Base-by-base conservation (phyloP, 92 coral and sea anemone species). In the Epizoanthus rinbou region DNA sequence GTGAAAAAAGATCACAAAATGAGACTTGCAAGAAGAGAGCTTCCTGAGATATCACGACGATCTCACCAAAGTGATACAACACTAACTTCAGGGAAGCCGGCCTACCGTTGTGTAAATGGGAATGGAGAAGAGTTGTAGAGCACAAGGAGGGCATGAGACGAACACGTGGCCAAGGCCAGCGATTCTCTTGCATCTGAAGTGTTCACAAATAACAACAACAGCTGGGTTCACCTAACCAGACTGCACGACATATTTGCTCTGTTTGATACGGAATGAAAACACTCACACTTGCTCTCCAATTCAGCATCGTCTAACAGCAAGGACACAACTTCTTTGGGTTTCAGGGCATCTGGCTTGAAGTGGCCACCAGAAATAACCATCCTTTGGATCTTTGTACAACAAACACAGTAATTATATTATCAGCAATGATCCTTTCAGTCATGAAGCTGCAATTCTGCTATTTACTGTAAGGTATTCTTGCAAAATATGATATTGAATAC, bases 361-460 rank as follows among this genome's bases (percentile, higher is more conserved):
- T 97, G 94, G 15, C 99, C 99, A 17, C 99, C 99, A 21, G 99
- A 97, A 57, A 97, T 97, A 54, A 97, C 99, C 99, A 97, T 97
- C 84, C 91, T 90, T 73, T 97, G 99, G 85, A 97, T 97, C 99
- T 95, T 82, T 75, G 41, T n/a, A 56, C 25, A 21, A n/a, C 15
- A 56, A 31, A 39, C 18, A 56, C 45, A n/a, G 8, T 11, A 54
- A 6, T 28, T 41, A 52, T 18, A 19, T 76, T 31, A n/a, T 19
- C 10, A 22, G 18, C 1, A 7, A 10, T 4, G 28, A 19, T 4
- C 43, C n/a, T 23, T 19, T 23, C 72, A 35, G 37, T 50, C 54
- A 10, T 3, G 14, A 50, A 13, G 50, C 7, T 7, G 10, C 50
- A 43, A 50, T 9, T 9, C 7, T 8, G 53, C 53, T 47, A 47